Percentiles rank a stretch among this genome's conserved stretches.
These are phyloP conservation scores for Diceros bicornis DNA, from an alignment of 2,797 vertebrate species.

Conservation along the genomic window DNA sequence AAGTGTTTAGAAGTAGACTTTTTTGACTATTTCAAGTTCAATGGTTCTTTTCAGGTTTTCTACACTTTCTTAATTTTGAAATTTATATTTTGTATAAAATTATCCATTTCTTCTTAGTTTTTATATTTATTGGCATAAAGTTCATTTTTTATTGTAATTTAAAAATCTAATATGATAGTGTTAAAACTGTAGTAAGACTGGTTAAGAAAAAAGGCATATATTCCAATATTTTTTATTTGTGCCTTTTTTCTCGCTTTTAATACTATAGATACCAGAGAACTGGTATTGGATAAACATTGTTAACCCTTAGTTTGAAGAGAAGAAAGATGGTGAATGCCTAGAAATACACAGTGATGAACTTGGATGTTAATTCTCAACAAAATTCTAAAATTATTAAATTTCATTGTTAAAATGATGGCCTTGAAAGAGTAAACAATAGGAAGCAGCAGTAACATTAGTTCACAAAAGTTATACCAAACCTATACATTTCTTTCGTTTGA, in stretches of 20 bases:
- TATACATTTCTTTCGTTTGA: conserved; percentile 43
- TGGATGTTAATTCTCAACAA: conserved; percentile 19
- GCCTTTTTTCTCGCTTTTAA: conserved; percentile 39
- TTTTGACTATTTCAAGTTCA: conserved; percentile 30
- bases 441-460: conserved; percentile 33
- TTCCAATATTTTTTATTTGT: conserved; percentile 27
- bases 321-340: neutral
- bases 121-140: conserved; percentile 16
- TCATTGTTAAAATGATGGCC: conserved; percentile 21
- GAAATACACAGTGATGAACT: neutral
- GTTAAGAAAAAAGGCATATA: conserved; percentile 11
- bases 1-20: neutral
- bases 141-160: neutral
- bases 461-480: neutral
- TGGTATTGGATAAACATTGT: neutral
- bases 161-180: conserved; percentile 5
- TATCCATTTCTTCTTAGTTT: conserved; percentile 34
- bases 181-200: neutral
- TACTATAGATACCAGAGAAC: neutral
- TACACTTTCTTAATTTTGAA: neutral
- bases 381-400: conserved; percentile 54
- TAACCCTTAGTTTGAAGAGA: neutral
- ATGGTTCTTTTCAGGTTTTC: neutral
- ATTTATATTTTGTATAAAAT: conserved; percentile 31
- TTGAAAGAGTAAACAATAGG: conserved; percentile 13